Base-by-base conservation (phyloP, 2,888 invertebrate species). In the Brachypalpus laphriformis region DNA sequence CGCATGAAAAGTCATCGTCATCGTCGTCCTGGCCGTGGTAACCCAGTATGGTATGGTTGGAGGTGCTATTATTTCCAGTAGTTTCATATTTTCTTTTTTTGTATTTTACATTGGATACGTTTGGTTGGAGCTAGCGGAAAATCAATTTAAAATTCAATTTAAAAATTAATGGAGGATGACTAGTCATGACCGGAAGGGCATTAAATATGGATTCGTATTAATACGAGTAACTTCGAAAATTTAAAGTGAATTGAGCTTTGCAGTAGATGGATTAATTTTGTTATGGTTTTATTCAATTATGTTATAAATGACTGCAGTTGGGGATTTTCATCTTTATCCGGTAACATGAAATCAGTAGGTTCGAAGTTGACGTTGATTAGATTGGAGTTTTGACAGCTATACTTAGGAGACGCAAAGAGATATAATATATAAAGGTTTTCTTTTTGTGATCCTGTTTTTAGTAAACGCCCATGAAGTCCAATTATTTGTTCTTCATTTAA, bases 111-210 rank as follows among this genome's bases (percentile, higher is more conserved):
- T 74, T 75, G 70, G 74, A 72, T 74, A 68, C 78, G 68, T 56
- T 56, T 37, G 63, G 70, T 40, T 80, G 72, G 68, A 65, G 51
- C 37, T 71, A 65, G 45, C 34, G 57, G 70, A 70, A 71, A 85
- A 85, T 85, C 80, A 85, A 80, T 85, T 85, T 75, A 59, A 75
- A 85, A 85, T 85, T 81, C 70, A 85, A 81, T 80, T 85, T 75
- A 75, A 85, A 78, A 85, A 75, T 81, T 85, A 85, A 81, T 85
- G 85, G 75, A 40, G 85, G 47, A 61, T 75, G 81, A 74, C 74
- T 81, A 71, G 75, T 70, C 75, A 65, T 66, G 70, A 54, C 75
- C 75, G 63, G 57, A 85, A 70, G 72, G 51, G 51, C 65, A 85
- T 80, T 75, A 70, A 80, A 54, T 70, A 85, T 70, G 80, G 47